phyloP scores from a whole-genome alignment of 2,797 vertebrate genomes.

The Trachops cirrhosus region DNA sequence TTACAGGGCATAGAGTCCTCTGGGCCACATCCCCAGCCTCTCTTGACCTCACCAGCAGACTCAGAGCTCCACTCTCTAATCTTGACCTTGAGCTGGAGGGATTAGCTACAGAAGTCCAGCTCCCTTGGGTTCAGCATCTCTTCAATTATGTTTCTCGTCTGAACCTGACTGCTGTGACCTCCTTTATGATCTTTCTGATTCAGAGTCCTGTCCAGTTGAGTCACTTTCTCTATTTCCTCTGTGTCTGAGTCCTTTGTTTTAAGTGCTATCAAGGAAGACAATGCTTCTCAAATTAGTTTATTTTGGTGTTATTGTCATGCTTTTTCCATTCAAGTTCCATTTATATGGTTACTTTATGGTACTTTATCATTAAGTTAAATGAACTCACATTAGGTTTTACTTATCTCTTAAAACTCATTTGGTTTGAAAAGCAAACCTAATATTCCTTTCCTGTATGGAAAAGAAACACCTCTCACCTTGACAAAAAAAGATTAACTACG shows the following conservation, averaged over 20 bases:
- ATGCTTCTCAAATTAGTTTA: neutral
- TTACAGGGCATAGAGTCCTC: neutral
- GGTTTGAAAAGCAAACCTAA: neutral
- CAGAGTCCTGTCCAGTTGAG: neutral
- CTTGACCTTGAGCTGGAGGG: neutral
- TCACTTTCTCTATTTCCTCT: neutral
- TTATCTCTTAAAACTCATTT: neutral
- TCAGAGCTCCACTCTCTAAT: neutral
- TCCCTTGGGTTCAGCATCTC: neutral
- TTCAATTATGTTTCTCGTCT: fast-evolving
- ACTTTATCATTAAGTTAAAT: neutral
- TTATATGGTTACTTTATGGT: neutral
- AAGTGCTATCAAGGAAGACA: neutral
- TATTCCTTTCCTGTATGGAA: neutral
- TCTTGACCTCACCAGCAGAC: neutral
- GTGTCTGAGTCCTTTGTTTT: neutral
- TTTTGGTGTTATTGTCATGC: neutral
- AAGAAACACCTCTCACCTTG: neutral
- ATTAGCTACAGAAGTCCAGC: neutral
- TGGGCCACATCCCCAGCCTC: neutral
- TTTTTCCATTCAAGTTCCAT: neutral
- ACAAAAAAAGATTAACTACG: neutral
- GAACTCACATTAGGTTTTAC: neutral
- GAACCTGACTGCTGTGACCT: neutral
- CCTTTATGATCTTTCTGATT: neutral